phyloP scores from a whole-genome alignment of 2,888 invertebrate genomes.

The Cetonia aurata region DNA sequence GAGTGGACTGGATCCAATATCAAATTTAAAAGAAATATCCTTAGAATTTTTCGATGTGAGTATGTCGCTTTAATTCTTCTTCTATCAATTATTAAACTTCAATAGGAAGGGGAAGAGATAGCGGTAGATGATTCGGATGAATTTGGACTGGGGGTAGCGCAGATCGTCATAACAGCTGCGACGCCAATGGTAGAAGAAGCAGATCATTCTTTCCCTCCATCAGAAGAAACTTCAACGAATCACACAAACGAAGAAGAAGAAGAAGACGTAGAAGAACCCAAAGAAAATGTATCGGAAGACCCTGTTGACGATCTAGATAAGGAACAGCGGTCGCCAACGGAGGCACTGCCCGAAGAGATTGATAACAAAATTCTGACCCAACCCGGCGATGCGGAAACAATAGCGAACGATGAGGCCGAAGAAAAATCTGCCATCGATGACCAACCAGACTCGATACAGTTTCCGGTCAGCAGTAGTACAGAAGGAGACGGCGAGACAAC shows the following conservation, averaged over 20 bases:
- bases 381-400: constrained; percentile 44
- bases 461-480: constrained; percentile 75
- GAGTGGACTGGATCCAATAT: too few species aligned
- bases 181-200: constrained; percentile 93
- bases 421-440: constrained; percentile 68
- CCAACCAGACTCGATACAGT: constrained; percentile 72
- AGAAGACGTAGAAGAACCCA: constrained; percentile 50
- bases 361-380: constrained; percentile 19
- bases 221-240: constrained; percentile 64
- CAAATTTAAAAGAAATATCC: too few species aligned
- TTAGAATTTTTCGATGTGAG: background rate
- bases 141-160: constrained; percentile 84
- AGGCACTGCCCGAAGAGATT: constrained; percentile 7
- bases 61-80: background rate
- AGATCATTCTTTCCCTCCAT: constrained; percentile 82
- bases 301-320: constrained; percentile 49
- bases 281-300: constrained; percentile 52
- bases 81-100: constrained; percentile 17
- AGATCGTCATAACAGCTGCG: constrained; percentile 93
- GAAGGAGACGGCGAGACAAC: constrained; percentile 77
- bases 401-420: constrained; percentile 58
- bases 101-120: constrained; percentile 51
- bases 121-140: constrained; percentile 64
- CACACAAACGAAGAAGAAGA: constrained; percentile 54
- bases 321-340: constrained; percentile 9